Evolutionary conservation across 1,140 invertebrate genomes (phyloP).

Genomic region (Achroia grisella): DNA sequence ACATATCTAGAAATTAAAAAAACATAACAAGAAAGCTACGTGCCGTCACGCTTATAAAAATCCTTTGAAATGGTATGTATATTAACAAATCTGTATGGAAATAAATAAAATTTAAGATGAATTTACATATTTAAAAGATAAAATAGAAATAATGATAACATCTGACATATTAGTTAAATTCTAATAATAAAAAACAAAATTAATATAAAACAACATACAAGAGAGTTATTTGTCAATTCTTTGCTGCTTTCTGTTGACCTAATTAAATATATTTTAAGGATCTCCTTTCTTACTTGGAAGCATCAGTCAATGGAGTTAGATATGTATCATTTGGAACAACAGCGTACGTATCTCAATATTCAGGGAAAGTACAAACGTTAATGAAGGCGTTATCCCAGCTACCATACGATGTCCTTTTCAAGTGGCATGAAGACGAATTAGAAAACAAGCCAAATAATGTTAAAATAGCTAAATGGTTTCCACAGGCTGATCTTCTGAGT

Average conservation of each 20-base stretch:
- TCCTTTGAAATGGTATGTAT: no score
- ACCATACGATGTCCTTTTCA: conserved; percentile 66
- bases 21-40: no score
- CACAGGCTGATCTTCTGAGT: conserved; percentile 68
- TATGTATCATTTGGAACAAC: conserved; percentile 76
- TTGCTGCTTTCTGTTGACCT: no score
- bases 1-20: background rate
- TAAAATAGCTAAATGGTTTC: conserved; percentile 63
- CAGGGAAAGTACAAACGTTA: conserved; percentile 41
- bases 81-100: no score
- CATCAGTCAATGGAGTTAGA: conserved; percentile 69
- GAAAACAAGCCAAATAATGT: conserved; percentile 59
- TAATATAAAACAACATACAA: no score
- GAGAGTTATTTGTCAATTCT: no score
- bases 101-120: no score
- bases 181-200: no score
- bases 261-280: conserved; percentile 22
- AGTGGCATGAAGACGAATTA: conserved; percentile 45
- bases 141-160: no score
- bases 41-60: no score
- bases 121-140: no score
- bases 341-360: conserved; percentile 47
- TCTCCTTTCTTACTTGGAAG: conserved; percentile 67
- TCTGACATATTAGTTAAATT: no score
- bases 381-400: conserved; percentile 47